phyloP scores from a whole-genome alignment of 2,113 vertebrate species.

The Martes martes region DNA sequence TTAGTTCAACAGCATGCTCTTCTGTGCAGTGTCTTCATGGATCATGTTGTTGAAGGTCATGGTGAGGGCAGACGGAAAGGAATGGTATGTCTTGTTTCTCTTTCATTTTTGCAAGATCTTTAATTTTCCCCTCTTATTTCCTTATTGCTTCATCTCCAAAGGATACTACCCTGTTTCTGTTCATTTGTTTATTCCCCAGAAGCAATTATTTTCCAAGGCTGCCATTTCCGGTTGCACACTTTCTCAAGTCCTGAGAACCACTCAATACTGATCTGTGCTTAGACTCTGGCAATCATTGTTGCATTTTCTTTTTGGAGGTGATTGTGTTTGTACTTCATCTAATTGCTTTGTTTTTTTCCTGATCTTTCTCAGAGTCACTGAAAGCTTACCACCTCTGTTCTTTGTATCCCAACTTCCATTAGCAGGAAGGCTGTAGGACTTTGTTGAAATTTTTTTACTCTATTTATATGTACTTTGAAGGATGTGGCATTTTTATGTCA shows the following conservation, averaged over 20 bases:
- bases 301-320: neutral
- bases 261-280: neutral
- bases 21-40: neutral
- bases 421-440: neutral
- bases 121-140: neutral
- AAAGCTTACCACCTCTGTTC: neutral
- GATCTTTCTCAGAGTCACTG: neutral
- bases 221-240: neutral
- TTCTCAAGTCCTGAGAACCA: neutral
- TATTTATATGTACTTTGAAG: neutral
- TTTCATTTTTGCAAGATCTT: neutral
- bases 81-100: neutral
- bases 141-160: neutral
- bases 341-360: neutral
- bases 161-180: neutral
- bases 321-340: neutral
- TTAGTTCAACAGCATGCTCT: slow-evolving; percentile 33
- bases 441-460: neutral
- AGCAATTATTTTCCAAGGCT: neutral
- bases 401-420: neutral
- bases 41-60: neutral
- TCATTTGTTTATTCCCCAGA: neutral
- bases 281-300: neutral
- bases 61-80: neutral
- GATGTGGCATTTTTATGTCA: neutral